Evolutionary conservation across 2,888 invertebrate genomes (phyloP).

Genomic region (Sminthurides aquaticus): DNA sequence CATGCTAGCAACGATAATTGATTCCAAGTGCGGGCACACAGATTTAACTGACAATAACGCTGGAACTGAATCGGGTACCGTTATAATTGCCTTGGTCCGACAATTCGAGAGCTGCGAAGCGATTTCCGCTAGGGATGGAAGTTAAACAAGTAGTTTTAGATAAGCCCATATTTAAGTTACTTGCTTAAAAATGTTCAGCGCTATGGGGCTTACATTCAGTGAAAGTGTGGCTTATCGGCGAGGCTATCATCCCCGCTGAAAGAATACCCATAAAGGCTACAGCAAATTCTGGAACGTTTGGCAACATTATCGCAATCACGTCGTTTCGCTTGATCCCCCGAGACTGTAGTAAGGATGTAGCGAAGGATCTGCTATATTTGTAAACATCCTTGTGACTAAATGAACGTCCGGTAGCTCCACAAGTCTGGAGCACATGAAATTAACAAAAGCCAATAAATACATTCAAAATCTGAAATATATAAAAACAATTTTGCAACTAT

Average conservation of each 20-base stretch:
- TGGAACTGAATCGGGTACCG: conserved; percentile 24
- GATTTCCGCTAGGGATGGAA: conserved; percentile 31
- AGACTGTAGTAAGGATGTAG: conserved; percentile 30
- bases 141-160: no score
- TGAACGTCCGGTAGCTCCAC: conserved; percentile 25
- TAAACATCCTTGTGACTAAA: conserved; percentile 29
- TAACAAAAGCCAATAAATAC: background rate
- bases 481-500: background rate
- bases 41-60: conserved; percentile 23
- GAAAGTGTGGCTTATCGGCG: conserved; percentile 16
- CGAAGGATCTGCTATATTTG: conserved; percentile 27
- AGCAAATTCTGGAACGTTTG: conserved; percentile 43
- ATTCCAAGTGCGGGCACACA: conserved; percentile 10
- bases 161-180: no score
- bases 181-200: no score
- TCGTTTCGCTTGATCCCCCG: conserved; percentile 23
- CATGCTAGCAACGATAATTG: conserved; percentile 27
- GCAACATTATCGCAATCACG: conserved; percentile 41
- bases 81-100: conserved; percentile 28
- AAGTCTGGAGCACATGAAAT: conserved; percentile 24
- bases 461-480: background rate
- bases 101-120: conserved; percentile 25
- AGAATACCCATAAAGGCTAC: conserved; percentile 40
- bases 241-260: conserved; percentile 27
- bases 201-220: conserved; percentile 9